Evolutionary conservation across 2,797 vertebrate genomes (phyloP), one percentile per base, ranked within the genome.

Genomic region (Pygocentrus nattereri): DNA sequence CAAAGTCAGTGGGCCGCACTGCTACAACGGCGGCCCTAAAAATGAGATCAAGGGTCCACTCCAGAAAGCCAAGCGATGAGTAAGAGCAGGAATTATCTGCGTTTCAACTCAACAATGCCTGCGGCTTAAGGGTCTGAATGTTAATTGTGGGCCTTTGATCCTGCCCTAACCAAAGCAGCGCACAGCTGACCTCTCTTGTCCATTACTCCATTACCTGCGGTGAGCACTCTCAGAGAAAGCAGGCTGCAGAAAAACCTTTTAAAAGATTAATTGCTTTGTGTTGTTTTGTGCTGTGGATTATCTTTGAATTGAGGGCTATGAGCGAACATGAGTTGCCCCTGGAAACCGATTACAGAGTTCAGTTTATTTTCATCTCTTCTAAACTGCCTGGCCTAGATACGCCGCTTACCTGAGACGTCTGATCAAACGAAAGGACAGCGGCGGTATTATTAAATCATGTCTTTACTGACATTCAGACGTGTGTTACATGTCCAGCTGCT

Each of bases 201-300:
- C 84, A 84, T 87, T 85, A 86, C 74, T 76, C 72, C 83, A 78
- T 70, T 73, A 85, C 79, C 69, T 56, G 10, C 21, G 13, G 74
- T 50, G 58, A 85, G 79, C 79, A 80, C 79, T 58, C 61, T 52
- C 68, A 41, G 30, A 71, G 76, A 82, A 61, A n/a, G 15, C 27
- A 59, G 25, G 64, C 44, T 69, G 72, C 44, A 69, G 62, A 58
- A 13, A 69, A 75, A 78, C 87, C 88, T 92, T 93, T 91, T 88
- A 90, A 93, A 90, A 89, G 90, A 93, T 92, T 88, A 93, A 92
- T 92, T 93, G 90, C 89, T 86, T 88, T 90, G 88, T 91, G 89
- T 91, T 80, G 83, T 85, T 82, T 82, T 85, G 89, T 80, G 82
- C 86, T 82, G 83, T 85, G 89, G 90, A 90, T 93, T 91, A 93